Conservation (phyloP, 2,113 vertebrate genomes). For the Callaeas wilsoni region DNA sequence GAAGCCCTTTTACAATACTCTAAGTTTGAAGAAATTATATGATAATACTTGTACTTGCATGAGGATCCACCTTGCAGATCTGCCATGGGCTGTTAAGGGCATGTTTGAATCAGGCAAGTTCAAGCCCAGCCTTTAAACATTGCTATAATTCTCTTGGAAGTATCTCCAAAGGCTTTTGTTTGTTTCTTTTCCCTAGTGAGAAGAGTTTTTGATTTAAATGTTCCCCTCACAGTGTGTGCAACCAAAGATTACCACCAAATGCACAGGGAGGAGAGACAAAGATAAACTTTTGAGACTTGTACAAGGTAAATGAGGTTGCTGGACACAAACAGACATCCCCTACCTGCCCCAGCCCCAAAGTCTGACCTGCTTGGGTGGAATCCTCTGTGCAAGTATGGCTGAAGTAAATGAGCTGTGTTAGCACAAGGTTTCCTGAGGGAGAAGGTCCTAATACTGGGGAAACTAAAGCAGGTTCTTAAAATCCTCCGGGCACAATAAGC, state of each 20-base stretch:
- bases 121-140: not conserved
- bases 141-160: not conserved
- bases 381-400: not conserved
- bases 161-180: not conserved
- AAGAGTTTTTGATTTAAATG: not conserved
- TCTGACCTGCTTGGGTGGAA: not conserved
- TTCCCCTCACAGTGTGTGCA: not conserved
- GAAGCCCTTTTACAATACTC: not conserved
- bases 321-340: not conserved
- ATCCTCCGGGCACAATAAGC: conserved; percentile 12
- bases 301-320: not conserved
- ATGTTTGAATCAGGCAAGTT: not conserved
- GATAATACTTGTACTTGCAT: not conserved
- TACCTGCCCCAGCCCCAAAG: not conserved
- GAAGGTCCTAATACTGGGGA: not conserved
- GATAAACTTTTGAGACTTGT: not conserved
- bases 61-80: not conserved
- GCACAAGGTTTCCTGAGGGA: not conserved
- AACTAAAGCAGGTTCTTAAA: conserved; percentile 2
- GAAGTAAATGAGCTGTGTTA: not conserved
- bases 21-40: not conserved
- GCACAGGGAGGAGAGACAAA: not conserved
- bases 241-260: not conserved
- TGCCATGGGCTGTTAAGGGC: not conserved
- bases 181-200: not conserved